Percentiles rank a stretch among this genome's conserved stretches.
Conservation (phyloP, 2,888 invertebrate species). For the Polyommatus icarus region DNA sequence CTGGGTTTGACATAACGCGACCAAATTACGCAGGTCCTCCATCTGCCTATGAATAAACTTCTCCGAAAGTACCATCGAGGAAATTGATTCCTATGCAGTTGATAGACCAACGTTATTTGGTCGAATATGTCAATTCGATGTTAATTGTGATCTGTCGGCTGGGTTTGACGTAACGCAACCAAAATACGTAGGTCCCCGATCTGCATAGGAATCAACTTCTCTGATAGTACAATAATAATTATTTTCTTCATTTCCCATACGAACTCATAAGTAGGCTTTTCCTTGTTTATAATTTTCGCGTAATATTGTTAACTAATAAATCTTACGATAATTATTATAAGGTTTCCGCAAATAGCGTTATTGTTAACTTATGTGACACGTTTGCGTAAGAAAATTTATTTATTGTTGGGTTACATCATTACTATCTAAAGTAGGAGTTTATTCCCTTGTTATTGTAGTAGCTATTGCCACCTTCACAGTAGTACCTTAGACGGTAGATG, state of each 20-base stretch:
- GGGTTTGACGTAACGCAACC: no score
- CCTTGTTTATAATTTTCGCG: constrained; percentile 15
- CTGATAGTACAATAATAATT: not conserved
- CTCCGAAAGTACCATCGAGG: no score
- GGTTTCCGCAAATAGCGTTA: constrained; percentile 9
- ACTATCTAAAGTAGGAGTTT: not conserved
- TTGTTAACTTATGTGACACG: constrained; percentile 12
- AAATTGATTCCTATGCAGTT: no score
- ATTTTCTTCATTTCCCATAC: not conserved
- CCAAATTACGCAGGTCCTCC: no score
- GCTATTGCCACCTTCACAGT: not conserved
- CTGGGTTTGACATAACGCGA: no score
- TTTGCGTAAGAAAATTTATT: constrained; percentile 19
- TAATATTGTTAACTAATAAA: constrained; percentile 14
- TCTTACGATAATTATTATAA: constrained; percentile 4
- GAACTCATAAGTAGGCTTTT: constrained; percentile 8
- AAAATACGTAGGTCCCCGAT: no score
- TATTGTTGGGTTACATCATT: not conserved
- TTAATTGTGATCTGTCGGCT: no score
- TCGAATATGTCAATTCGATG: no score
- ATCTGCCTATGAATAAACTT: no score
- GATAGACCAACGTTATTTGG: no score
- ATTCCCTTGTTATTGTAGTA: not conserved
- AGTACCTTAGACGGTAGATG: no score
- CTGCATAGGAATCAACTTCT: no score